Evolutionary conservation across 2,797 vertebrate genomes (phyloP).

Genomic region (Galaxias olidus): DNA sequence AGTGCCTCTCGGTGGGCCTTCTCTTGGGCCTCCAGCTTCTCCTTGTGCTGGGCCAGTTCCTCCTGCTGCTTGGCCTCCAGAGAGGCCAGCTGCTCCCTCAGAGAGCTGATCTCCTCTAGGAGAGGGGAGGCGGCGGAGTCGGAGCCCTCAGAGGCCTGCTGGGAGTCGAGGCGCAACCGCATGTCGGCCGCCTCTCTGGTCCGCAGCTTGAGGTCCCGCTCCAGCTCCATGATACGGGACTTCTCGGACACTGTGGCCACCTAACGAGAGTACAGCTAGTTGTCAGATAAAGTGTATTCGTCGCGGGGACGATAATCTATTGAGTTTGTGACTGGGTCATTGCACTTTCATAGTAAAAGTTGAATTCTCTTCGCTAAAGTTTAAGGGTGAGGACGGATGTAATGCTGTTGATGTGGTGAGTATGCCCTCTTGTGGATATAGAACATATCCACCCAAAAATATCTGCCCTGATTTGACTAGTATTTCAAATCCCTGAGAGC

Average conservation of each 20-base stretch:
- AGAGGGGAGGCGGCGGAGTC: constrained; percentile 78
- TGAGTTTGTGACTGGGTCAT: too few species aligned
- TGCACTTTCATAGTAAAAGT: too few species aligned
- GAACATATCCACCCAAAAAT: constrained; percentile 17
- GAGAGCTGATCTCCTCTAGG: constrained; percentile 84
- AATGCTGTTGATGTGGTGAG: constrained; percentile 20
- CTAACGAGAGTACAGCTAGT: constrained; percentile 70
- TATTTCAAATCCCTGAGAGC: constrained; percentile 1
- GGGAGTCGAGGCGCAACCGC: constrained; percentile 81
- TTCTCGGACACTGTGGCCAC: constrained; percentile 97
- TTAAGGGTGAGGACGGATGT: background rate
- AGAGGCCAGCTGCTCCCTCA: constrained; percentile 83
- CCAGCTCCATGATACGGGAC: constrained; percentile 96
- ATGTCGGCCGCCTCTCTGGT: constrained; percentile 87
- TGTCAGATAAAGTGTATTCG: constrained; percentile 39
- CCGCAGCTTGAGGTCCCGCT: constrained; percentile 85
- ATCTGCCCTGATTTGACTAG: background rate
- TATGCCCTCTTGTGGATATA: constrained; percentile 60
- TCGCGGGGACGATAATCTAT: background rate
- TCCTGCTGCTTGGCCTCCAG: constrained; percentile 74
- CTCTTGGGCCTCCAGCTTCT: constrained; percentile 78
- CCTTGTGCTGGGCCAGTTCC: constrained; percentile 74
- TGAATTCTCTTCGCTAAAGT: too few species aligned
- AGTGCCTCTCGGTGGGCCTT: constrained; percentile 77
- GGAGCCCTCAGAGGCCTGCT: constrained; percentile 64